Evolutionary conservation across 2,113 vertebrate species (phyloP).

Genomic region (Lanius collurio): DNA sequence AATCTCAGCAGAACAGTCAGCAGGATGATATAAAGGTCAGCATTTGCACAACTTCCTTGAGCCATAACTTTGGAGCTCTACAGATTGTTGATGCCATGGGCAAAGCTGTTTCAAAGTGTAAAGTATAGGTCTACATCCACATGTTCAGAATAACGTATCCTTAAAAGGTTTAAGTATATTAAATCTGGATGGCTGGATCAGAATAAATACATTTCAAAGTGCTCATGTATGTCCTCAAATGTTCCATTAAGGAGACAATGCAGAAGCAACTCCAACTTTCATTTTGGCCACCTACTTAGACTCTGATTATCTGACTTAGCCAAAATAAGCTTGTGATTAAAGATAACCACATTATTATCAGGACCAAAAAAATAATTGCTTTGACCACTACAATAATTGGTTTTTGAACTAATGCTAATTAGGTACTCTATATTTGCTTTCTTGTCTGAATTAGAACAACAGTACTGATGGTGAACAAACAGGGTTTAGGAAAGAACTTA

Average conservation of each 20-base stretch:
- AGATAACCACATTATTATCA: background rate
- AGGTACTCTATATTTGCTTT: background rate
- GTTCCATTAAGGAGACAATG: background rate
- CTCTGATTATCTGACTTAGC: background rate
- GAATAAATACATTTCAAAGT: background rate
- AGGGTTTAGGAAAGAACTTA: background rate
- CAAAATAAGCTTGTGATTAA: background rate
- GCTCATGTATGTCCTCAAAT: background rate
- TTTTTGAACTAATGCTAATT: conserved; percentile 9
- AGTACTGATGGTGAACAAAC: background rate
- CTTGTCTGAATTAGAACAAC: background rate
- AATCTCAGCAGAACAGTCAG: background rate
- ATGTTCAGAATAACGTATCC: background rate
- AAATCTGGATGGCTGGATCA: background rate
- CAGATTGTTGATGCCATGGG: background rate
- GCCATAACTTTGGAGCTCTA: background rate
- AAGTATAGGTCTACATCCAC: background rate
- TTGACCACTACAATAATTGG: background rate
- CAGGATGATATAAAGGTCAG: background rate
- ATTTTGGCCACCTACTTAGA: background rate
- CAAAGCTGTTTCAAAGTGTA: conserved; percentile 13
- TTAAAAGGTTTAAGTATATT: conserved; percentile 21
- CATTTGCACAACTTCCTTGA: background rate
- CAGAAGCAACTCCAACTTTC: background rate
- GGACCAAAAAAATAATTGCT: background rate